Evolutionary conservation across 2,113 vertebrate genomes (phyloP).

Genomic region (Calyptomena viridis): DNA sequence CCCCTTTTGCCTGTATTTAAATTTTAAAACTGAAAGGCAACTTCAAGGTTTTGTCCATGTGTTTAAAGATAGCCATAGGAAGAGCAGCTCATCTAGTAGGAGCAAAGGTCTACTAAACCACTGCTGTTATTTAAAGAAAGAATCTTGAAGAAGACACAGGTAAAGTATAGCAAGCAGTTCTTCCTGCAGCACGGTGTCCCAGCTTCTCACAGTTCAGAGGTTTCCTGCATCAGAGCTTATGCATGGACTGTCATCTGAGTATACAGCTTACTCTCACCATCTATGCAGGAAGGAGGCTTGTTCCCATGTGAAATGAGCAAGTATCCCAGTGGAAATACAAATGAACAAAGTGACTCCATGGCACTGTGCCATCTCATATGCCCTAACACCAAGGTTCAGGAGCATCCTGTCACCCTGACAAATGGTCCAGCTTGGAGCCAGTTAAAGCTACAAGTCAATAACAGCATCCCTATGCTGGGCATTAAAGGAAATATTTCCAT

Average conservation of each 20-base stretch:
- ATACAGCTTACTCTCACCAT: neutral
- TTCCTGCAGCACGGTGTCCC: neutral
- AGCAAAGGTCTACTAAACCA: neutral
- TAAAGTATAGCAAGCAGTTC: neutral
- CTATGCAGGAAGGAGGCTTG: neutral
- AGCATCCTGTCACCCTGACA: neutral
- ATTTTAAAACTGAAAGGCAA: neutral
- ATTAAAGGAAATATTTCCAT: neutral
- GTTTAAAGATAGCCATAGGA: neutral
- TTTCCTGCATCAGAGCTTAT: neutral
- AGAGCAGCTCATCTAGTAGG: neutral
- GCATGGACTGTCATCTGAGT: neutral
- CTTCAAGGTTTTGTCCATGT: neutral
- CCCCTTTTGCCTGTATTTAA: neutral
- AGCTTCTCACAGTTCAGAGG: neutral
- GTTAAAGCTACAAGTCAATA: neutral
- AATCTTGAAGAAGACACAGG: neutral
- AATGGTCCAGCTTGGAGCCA: neutral
- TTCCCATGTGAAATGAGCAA: neutral
- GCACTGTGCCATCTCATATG: neutral
- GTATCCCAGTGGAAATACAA: neutral
- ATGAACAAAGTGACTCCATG: neutral
- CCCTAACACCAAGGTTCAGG: fast-evolving
- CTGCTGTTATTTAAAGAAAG: neutral
- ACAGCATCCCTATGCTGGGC: fast-evolving